Conservation (phyloP, 1,140 invertebrate genomes). For the Drosophila watanabei region DNA sequence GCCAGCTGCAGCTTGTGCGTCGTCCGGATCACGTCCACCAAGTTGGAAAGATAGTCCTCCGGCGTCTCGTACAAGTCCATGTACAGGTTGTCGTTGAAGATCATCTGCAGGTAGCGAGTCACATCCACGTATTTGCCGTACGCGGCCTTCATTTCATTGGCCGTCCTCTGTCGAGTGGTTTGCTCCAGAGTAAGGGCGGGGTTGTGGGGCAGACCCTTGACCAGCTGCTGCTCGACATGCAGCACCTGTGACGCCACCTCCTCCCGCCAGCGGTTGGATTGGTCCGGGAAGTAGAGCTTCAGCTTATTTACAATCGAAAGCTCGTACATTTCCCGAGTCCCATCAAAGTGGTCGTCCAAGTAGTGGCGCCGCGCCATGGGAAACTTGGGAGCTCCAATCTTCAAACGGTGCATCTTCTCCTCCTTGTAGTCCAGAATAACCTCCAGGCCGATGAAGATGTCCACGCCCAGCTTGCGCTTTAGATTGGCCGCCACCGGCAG, state of each 20-base stretch:
- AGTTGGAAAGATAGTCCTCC: slow-evolving; percentile 84
- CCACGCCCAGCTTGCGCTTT: slow-evolving; percentile 67
- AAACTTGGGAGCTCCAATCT: slow-evolving; percentile 70
- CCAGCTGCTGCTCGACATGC: slow-evolving; percentile 67
- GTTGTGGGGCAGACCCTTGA: slow-evolving; percentile 72
- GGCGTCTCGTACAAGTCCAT: slow-evolving; percentile 75
- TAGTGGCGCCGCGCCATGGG: slow-evolving; percentile 61
- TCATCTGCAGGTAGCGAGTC: slow-evolving; percentile 70
- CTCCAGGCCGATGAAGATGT: slow-evolving; percentile 75
- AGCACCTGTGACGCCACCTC: slow-evolving; percentile 73
- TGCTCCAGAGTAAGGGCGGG: slow-evolving; percentile 64
- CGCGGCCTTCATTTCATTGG: slow-evolving; percentile 66
- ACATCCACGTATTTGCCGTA: slow-evolving; percentile 78
- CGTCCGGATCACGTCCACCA: slow-evolving; percentile 85
- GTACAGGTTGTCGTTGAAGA: slow-evolving; percentile 66
- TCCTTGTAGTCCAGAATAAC: slow-evolving; percentile 75
- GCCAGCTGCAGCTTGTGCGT: slow-evolving; percentile 87
- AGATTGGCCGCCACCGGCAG: slow-evolving; percentile 65
- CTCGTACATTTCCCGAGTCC: slow-evolving; percentile 53
- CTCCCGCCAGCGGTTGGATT: slow-evolving; percentile 50
- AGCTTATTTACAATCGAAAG: slow-evolving; percentile 56
- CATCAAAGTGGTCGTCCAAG: slow-evolving; percentile 38
- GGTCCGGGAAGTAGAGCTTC: slow-evolving; percentile 66
- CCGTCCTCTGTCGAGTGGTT: slow-evolving; percentile 67
- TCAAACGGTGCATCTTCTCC: slow-evolving; percentile 69